Percentiles rank a stretch among this genome's conserved stretches.
Conservation (phyloP, 2,888 invertebrate species). For the Drosophila affinis region DNA sequence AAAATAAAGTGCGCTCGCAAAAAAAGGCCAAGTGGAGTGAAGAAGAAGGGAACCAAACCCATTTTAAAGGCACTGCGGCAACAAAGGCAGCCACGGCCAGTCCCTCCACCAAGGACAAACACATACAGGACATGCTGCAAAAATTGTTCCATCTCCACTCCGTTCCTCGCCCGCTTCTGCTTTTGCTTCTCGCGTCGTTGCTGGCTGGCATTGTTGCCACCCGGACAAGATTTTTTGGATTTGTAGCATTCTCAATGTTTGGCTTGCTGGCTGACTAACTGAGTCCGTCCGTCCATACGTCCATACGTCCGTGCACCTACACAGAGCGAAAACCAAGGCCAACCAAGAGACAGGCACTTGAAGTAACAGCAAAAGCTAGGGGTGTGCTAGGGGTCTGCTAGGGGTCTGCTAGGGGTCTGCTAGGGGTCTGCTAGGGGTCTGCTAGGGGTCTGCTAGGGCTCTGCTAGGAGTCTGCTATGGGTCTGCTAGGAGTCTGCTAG, state of each 20-base stretch:
- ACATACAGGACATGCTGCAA: constrained; percentile 39
- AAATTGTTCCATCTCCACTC: constrained; percentile 22
- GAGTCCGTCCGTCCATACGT: constrained; percentile 39
- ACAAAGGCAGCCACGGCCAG: constrained; percentile 53
- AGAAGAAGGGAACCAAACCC: constrained; percentile 38
- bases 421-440: too few species aligned
- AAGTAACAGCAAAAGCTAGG: neutral
- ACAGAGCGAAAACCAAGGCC: neutral
- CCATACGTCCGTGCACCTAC: constrained; percentile 19
- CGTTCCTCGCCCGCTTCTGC: constrained; percentile 3
- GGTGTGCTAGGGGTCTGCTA: too few species aligned
- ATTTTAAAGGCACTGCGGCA: constrained; percentile 76
- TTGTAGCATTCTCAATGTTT: constrained; percentile 48
- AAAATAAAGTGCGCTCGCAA: constrained; percentile 59
- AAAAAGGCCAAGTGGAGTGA: constrained; percentile 13
- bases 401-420: too few species aligned
- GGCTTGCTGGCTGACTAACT: constrained; percentile 45
- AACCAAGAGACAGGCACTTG: neutral
- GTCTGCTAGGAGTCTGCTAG: too few species aligned
- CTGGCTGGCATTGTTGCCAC: constrained; percentile 53
- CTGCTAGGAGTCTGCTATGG: too few species aligned
- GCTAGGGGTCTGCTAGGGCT: too few species aligned
- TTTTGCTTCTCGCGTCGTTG: constrained; percentile 3
- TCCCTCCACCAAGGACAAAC: constrained; percentile 25
- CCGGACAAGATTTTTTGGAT: constrained; percentile 61